Base-by-base conservation (phyloP, 2,888 invertebrate genomes). In the Cabera pusaria region DNA sequence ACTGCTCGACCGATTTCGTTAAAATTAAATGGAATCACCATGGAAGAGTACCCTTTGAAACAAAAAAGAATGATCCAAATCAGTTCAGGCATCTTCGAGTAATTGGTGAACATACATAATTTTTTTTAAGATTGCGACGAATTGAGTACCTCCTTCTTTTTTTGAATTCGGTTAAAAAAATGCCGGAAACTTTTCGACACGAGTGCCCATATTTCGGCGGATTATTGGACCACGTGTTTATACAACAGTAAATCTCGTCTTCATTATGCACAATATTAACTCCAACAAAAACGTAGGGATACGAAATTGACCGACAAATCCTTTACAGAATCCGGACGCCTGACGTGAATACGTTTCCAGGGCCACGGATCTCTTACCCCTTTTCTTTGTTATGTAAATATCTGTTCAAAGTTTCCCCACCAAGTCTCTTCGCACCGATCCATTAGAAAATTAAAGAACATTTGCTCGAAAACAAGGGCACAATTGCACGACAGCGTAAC, bases 381-480 rank as follows among this genome's bases (percentile, higher is more conserved):
- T 80, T 74, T 68, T 57, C 72, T 81, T 84, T 83, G 78, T 83
- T 76, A 83, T 81, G 81, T 77, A 81, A 84, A 84, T 83, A 74
- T 79, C 72, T 65, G 57, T 67, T 63, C 60, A 72, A 81, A 75
- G 74, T 79, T 80, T 77, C 71, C 70, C 69, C 69, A 74, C 82
- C 74, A 80, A 78, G 70, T 71, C 74, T 74, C 70, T 62, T 61
- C 62, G 68, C 58, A 66, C 60, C 68, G 68, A 81, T 79, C 81
- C 81, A 84, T 84, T 85, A 83, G 75, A 81, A 81, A 84, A 81
- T 82, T 77, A 81, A 84, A 81, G 76, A 76, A 76, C 66, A 66
- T 74, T 79, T 68, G 68, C 69, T 71, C 64, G 57, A 67, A 71
- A 72, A 75, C 65, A 69, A 72, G 63, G 72, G 64, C 62, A 55